Percentiles rank a stretch among this genome's conserved stretches.
These are phyloP conservation scores for Achroia grisella DNA, from an alignment of 1,140 invertebrate species.

Conservation along the genomic window DNA sequence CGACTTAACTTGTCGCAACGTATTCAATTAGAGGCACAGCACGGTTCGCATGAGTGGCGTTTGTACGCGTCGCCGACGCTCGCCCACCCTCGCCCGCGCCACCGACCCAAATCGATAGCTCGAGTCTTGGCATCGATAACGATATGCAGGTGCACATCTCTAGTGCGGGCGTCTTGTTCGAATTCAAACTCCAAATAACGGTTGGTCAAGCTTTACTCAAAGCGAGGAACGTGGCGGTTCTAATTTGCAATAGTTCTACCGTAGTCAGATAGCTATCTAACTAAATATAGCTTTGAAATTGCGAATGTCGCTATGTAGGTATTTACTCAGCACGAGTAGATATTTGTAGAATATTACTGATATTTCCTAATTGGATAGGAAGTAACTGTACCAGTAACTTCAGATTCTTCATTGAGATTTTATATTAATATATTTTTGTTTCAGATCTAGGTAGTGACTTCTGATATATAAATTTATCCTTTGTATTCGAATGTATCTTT, in stretches of 20 bases:
- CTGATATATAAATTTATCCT: too few relatives aligned
- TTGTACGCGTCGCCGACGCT: slow-evolving; percentile 37
- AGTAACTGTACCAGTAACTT: too few relatives aligned
- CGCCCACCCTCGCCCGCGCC: slow-evolving; percentile 21
- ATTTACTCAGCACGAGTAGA: slow-evolving; percentile 10
- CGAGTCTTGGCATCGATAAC: slow-evolving; percentile 25
- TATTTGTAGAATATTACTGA: background rate
- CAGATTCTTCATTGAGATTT: too few relatives aligned
- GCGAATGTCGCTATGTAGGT: slow-evolving; percentile 12
- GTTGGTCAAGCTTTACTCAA: slow-evolving; percentile 64
- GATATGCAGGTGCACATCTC: slow-evolving; percentile 25
- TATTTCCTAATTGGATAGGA: too few relatives aligned
- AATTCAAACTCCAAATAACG: slow-evolving; percentile 56
- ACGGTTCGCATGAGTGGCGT: slow-evolving; percentile 56
- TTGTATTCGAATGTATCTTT: too few relatives aligned
- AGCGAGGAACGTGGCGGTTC: slow-evolving; percentile 52
- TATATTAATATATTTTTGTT: too few relatives aligned
- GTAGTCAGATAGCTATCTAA: slow-evolving; percentile 14
- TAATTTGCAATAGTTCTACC: slow-evolving; percentile 47
- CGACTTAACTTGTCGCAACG: slow-evolving; percentile 22
- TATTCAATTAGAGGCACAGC: slow-evolving; percentile 54
- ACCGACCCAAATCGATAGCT: slow-evolving; percentile 37
- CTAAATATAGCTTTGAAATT: too few relatives aligned
- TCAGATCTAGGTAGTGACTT: too few relatives aligned
- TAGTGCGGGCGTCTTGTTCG: slow-evolving; percentile 38